Conservation (phyloP, 2,797 vertebrate genomes). For the Sebastes taczanowskii region DNA sequence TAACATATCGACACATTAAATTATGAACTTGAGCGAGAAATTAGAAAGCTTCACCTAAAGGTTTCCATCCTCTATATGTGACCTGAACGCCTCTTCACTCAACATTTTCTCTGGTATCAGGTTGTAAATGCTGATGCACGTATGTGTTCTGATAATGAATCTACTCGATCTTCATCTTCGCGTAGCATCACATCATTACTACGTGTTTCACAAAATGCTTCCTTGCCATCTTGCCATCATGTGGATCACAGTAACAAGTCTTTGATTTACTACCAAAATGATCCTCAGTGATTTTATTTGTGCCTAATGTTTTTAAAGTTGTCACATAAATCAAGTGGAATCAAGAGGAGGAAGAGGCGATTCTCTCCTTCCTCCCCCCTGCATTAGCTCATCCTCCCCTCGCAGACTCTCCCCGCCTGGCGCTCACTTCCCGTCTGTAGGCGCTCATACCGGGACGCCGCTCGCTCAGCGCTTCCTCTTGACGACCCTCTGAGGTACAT, state of each 20-base stretch:
- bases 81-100: neutral
- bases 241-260: conserved; percentile 56
- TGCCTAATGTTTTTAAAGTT: conserved; percentile 74
- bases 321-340: conserved; percentile 74
- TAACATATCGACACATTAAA: neutral
- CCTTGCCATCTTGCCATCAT: conserved; percentile 33
- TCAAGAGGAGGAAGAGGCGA: conserved; percentile 63
- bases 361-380: conserved; percentile 57
- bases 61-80: neutral
- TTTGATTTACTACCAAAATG: conserved; percentile 67
- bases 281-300: conserved; percentile 69
- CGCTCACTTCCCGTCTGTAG: conserved; percentile 73
- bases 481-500: conserved; percentile 80
- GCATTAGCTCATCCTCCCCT: conserved; percentile 73
- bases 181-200: conserved; percentile 23
- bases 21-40: neutral
- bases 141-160: conserved; percentile 40
- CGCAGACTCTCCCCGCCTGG: conserved; percentile 52
- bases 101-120: neutral
- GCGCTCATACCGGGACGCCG: conserved; percentile 56
- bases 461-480: conserved; percentile 73
- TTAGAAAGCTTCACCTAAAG: neutral
- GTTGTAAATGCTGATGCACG: conserved; percentile 39
- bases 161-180: conserved; percentile 42
- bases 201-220: conserved; percentile 29